Conservation (phyloP, 2,888 invertebrate genomes). For the Pegoplata infirma region DNA sequence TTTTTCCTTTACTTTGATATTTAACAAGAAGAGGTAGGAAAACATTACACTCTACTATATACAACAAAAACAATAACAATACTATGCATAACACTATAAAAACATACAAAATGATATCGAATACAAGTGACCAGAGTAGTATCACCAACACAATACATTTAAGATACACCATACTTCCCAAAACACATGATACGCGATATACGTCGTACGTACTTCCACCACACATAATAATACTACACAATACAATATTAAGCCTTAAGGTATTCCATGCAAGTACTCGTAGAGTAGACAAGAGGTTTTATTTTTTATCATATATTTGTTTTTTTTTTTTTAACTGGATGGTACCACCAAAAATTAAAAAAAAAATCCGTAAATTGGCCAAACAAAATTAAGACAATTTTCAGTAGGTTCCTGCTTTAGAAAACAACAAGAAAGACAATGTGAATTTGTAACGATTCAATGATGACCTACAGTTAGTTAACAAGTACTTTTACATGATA, state of each 20-base stretch:
- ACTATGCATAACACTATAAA: slow-evolving; percentile 15
- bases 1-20: slow-evolving; percentile 13
- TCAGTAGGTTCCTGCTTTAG: too few relatives aligned
- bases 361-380: too few relatives aligned
- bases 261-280: slow-evolving; percentile 9
- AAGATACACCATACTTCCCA: too few relatives aligned
- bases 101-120: slow-evolving; percentile 27
- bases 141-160: slow-evolving; percentile 38
- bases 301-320: not conserved
- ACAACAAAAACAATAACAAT: too few relatives aligned
- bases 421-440: too few relatives aligned
- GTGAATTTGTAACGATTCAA: too few relatives aligned
- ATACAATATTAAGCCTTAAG: slow-evolving; percentile 6
- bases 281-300: not conserved
- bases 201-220: not conserved
- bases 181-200: not conserved
- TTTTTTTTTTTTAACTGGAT: not conserved
- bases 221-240: not conserved
- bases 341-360: not conserved
- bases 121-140: slow-evolving; percentile 51
- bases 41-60: slow-evolving; percentile 47
- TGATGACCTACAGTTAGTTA: too few relatives aligned
- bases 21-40: slow-evolving; percentile 40
- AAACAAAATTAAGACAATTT: too few relatives aligned
- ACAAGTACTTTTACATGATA: too few relatives aligned